phyloP scores from a whole-genome alignment of 2,113 vertebrate species.

The Rallus limicola region DNA sequence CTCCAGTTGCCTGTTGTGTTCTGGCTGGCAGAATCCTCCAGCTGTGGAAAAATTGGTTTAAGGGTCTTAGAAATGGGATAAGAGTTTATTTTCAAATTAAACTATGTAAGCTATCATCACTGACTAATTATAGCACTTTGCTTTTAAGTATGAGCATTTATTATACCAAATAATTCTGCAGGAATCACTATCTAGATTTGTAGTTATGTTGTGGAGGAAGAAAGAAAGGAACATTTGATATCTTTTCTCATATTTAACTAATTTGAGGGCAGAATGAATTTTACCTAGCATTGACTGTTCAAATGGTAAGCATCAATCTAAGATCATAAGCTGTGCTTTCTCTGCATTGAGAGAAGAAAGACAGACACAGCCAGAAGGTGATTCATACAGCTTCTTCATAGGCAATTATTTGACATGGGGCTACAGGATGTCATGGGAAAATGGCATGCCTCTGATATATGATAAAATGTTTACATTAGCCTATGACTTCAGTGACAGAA shows the following conservation, averaged over 20 bases:
- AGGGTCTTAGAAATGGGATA: background rate
- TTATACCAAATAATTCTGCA: background rate
- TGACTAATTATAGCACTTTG: background rate
- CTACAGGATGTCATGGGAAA: background rate
- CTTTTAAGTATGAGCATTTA: background rate
- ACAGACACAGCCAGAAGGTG: background rate
- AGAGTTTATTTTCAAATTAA: conserved; percentile 28
- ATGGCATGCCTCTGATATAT: background rate
- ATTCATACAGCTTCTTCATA: background rate
- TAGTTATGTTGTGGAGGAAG: background rate
- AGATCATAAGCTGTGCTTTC: background rate
- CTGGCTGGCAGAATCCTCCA: background rate
- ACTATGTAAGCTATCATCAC: background rate
- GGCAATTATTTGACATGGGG: background rate
- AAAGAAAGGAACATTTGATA: background rate
- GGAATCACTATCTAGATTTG: background rate
- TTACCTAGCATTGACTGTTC: background rate
- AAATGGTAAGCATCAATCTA: background rate
- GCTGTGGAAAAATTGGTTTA: conserved; percentile 10
- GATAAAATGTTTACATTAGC: background rate
- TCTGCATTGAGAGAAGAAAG: background rate
- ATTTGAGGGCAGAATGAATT: background rate
- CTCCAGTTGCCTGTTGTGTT: background rate
- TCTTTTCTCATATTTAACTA: background rate
- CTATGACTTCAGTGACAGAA: background rate